These are phyloP conservation scores for Colaptes auratus DNA, from an alignment of 2,113 vertebrate species.

Conservation along the genomic window DNA sequence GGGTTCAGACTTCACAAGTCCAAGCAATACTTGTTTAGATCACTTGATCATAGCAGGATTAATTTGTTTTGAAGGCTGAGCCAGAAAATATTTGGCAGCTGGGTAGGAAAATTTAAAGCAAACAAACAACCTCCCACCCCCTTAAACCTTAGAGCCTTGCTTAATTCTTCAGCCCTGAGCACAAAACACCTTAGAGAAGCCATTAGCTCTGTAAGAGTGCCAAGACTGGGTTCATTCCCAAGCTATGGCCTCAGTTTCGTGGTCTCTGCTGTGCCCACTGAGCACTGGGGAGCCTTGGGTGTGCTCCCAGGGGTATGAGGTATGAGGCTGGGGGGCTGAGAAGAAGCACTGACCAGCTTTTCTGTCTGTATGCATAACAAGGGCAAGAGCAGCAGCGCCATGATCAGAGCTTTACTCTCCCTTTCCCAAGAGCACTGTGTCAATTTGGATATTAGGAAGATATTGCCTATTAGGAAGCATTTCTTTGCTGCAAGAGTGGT, in stretches of 20 bases:
- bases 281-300: fast-evolving
- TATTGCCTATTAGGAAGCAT: too few species aligned
- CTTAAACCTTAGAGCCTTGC: background rate
- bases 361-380: background rate
- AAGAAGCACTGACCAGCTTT: background rate
- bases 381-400: background rate
- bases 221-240: background rate
- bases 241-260: background rate
- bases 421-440: background rate
- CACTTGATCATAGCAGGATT: background rate
- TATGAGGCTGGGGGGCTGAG: background rate
- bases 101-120: conserved; percentile 26
- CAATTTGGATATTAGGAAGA: background rate
- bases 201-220: background rate
- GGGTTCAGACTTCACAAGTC: background rate
- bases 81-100: conserved; percentile 24
- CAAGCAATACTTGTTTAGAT: conserved; percentile 19
- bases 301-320: fast-evolving
- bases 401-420: background rate
- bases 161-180: background rate
- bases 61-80: conserved; percentile 31
- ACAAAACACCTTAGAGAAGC: background rate
- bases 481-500: too few species aligned
- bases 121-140: background rate
- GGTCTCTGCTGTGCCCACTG: fast-evolving